These are phyloP conservation scores for Trissolcus basalis DNA, from an alignment of 1,140 invertebrate species.

Conservation along the genomic window DNA sequence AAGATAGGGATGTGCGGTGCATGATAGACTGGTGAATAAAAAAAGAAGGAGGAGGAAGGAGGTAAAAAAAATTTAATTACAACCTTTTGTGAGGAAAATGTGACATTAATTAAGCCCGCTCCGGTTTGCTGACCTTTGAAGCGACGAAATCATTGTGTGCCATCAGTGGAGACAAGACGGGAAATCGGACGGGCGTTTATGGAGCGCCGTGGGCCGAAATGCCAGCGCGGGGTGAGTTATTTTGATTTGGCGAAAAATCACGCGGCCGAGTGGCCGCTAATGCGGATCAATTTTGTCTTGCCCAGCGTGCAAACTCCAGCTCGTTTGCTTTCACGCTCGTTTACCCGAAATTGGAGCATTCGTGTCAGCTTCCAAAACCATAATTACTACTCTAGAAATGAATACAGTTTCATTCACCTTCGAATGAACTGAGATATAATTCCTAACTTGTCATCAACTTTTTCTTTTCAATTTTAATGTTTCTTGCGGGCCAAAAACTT, in stretches of 20 bases:
- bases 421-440: no score
- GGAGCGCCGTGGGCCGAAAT: not conserved
- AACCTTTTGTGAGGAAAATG: conserved; percentile 17
- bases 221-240: conserved; percentile 1
- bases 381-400: not conserved
- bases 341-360: not conserved
- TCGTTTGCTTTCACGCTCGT: not conserved
- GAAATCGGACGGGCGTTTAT: not conserved
- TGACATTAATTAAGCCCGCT: conserved; percentile 19
- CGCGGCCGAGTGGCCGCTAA: not conserved
- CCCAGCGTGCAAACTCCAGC: not conserved
- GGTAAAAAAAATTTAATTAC: conserved; percentile 5
- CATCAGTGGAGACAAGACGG: conserved; percentile 12
- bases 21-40: no score
- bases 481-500: no score
- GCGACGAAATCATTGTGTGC: conserved; percentile 21
- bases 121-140: conserved; percentile 16
- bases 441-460: no score
- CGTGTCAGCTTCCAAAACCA: conserved; percentile 1
- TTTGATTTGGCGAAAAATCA: not conserved
- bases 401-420: no score
- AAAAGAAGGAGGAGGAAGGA: not conserved
- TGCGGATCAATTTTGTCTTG: conserved; percentile 1
- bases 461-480: no score
- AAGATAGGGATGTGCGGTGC: not conserved